Conservation (phyloP, 35 echinoderm and acorn worm species). For the Diadema setosum region DNA sequence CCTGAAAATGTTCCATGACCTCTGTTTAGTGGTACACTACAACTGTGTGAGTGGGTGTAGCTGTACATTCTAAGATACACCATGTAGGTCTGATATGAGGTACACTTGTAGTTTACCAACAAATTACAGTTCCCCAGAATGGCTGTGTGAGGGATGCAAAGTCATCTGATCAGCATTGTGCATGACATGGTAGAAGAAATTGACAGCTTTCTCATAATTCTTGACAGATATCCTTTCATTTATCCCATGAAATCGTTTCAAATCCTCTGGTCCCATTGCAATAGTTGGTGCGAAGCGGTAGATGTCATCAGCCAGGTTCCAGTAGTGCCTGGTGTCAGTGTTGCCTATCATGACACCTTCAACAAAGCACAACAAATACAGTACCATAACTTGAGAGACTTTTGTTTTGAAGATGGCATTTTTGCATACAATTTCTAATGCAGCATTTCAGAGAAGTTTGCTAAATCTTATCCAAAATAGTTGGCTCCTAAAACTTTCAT, state of each 20-base stretch:
- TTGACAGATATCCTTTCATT: slow-evolving; percentile 82
- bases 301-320: slow-evolving; percentile 33
- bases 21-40: too few species aligned
- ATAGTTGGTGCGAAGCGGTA: slow-evolving; percentile 73
- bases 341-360: slow-evolving; percentile 73
- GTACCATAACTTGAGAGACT: too few species aligned
- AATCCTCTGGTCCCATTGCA: slow-evolving; percentile 32
- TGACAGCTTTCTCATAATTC: slow-evolving; percentile 60
- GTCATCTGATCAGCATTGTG: slow-evolving; percentile 40
- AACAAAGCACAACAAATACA: too few species aligned
- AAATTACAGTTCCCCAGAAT: not conserved
- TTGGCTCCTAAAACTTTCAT: not conserved
- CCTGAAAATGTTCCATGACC: too few species aligned
- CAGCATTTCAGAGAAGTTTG: not conserved
- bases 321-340: slow-evolving; percentile 74
- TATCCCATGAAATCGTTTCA: slow-evolving; percentile 71
- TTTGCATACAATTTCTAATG: not conserved
- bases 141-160: not conserved
- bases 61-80: too few species aligned
- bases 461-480: not conserved
- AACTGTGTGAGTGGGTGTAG: too few species aligned
- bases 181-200: slow-evolving; percentile 72
- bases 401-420: too few species aligned
- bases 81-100: too few species aligned
- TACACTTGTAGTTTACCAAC: not conserved